Evolutionary conservation across 2,888 invertebrate species (phyloP).

Genomic region (Drosophila yooni): DNA sequence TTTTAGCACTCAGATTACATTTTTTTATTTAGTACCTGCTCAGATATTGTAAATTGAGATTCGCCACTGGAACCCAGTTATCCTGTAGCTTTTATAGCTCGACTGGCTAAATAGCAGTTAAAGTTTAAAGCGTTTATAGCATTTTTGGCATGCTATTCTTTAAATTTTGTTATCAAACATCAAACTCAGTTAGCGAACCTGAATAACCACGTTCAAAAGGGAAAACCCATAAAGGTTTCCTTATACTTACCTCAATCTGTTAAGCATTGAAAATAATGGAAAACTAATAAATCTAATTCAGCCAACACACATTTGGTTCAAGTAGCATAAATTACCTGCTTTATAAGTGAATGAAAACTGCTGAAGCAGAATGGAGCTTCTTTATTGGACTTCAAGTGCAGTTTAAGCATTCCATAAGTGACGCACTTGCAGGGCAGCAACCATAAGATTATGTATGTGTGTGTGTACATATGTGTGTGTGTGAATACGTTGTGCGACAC

Average conservation of each 20-base stretch:
- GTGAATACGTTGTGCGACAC: conserved; percentile 58
- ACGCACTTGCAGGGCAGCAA: conserved; percentile 60
- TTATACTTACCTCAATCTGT: not conserved
- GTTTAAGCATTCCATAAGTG: conserved; percentile 48
- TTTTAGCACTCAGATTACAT: not conserved
- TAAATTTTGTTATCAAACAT: not conserved
- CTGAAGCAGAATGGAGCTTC: conserved; percentile 1
- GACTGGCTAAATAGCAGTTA: not conserved
- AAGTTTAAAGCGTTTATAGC: not conserved
- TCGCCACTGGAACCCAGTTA: not conserved
- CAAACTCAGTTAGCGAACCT: no score
- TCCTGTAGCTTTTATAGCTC: not conserved
- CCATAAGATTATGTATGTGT: conserved; percentile 3
- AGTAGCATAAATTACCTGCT: not conserved
- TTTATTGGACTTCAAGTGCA: conserved; percentile 30
- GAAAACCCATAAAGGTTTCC: no score
- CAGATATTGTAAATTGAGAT: not conserved
- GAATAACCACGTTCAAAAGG: not conserved
- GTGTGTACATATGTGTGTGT: conserved; percentile 1
- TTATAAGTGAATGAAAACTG: not conserved
- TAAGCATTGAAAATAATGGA: not conserved
- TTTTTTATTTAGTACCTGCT: not conserved
- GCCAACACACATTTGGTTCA: not conserved
- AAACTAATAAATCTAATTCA: not conserved
- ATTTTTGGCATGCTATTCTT: not conserved